Conservation (phyloP, 2,113 vertebrate species). For the Cygnus atratus region DNA sequence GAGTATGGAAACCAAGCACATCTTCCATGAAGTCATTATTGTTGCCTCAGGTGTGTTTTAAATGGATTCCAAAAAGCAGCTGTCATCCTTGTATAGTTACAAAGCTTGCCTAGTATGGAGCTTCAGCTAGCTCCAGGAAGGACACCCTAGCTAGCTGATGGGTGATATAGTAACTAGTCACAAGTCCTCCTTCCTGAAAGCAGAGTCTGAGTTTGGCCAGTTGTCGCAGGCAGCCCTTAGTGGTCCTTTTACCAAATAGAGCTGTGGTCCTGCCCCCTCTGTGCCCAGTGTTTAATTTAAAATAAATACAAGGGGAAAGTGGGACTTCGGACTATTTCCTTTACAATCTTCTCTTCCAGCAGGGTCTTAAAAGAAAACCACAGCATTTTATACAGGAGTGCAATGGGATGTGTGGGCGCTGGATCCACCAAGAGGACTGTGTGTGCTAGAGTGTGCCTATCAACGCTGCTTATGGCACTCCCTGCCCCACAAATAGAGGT, state of each 20-base stretch:
- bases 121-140: no score
- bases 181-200: no score
- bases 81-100: neutral
- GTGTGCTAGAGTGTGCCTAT: fast-evolving
- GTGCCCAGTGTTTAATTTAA: no score
- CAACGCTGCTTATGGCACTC: neutral
- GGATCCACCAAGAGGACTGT: neutral
- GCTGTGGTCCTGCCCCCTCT: neutral
- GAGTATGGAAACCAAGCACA: neutral
- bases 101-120: neutral
- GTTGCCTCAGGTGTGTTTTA: neutral
- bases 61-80: neutral
- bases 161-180: no score
- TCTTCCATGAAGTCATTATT: neutral
- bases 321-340: neutral
- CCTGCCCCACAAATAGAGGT: neutral
- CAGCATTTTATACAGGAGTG: neutral
- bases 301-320: neutral
- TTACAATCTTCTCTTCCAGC: neutral
- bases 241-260: no score
- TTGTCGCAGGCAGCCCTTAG: neutral
- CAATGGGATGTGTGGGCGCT: neutral
- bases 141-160: no score
- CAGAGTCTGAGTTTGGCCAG: no score
- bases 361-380: neutral